phyloP scores from a whole-genome alignment of 2,797 vertebrate species.

The Chromobotia macracanthus region DNA sequence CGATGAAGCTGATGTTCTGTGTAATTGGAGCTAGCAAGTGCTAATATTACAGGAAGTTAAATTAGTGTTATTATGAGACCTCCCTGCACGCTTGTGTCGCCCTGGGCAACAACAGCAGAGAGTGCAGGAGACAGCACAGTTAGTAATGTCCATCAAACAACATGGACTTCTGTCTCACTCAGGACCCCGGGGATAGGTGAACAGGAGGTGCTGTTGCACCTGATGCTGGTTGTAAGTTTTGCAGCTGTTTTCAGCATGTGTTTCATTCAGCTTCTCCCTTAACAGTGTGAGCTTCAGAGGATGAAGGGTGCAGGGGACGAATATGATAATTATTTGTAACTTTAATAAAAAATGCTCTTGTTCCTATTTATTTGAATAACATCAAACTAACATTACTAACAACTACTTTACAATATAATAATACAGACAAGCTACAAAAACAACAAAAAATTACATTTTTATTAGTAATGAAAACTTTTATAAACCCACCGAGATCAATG shows the following conservation, averaged over 20 bases:
- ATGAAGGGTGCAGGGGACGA: neutral
- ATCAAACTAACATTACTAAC: too few species aligned
- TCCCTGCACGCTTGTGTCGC: neutral
- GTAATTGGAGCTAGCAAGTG: constrained; percentile 27
- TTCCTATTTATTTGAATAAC: too few species aligned
- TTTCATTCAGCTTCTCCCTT: neutral
- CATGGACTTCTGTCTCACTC: neutral
- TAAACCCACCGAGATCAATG: too few species aligned
- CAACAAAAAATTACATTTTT: too few species aligned
- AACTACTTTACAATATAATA: too few species aligned
- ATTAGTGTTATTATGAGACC: constrained; percentile 17
- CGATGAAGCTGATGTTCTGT: constrained; percentile 21
- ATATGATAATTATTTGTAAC: too few species aligned
- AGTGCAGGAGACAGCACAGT: constrained; percentile 8
- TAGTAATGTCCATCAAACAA: constrained; percentile 23
- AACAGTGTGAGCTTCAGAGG: neutral
- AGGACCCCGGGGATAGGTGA: neutral
- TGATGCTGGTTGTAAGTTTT: constrained; percentile 15
- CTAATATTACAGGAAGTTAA: constrained; percentile 39
- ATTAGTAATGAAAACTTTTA: too few species aligned
- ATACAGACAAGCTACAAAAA: too few species aligned
- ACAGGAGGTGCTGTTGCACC: neutral
- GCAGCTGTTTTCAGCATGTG: neutral
- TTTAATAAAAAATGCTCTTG: too few species aligned
- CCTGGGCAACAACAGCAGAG: constrained; percentile 18